Evolutionary conservation across 2,113 vertebrate species (phyloP).

Genomic region (Chinchilla lanigera): DNA sequence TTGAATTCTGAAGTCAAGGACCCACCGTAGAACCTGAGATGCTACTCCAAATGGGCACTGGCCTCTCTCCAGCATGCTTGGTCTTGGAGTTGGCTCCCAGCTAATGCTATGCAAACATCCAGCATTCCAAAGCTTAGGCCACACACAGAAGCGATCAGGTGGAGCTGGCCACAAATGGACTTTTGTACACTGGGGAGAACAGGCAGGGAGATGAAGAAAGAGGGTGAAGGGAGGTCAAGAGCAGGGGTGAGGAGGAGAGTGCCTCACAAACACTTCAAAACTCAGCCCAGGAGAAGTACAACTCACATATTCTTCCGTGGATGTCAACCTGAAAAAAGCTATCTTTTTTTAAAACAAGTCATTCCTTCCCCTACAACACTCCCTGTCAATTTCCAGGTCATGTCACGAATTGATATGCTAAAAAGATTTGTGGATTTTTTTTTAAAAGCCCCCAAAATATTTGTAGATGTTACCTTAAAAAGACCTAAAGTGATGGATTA

Average conservation of each 20-base stretch:
- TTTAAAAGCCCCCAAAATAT: background rate
- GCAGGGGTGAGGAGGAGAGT: background rate
- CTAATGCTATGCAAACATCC: background rate
- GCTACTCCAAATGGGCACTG: background rate
- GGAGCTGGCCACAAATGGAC: background rate
- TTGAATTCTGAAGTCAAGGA: background rate
- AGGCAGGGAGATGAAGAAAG: background rate
- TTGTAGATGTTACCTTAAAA: slow-evolving; percentile 38
- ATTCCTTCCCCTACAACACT: background rate
- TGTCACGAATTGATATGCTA: background rate
- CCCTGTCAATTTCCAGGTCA: background rate
- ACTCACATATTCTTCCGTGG: background rate
- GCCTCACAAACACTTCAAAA: background rate
- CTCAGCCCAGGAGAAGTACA: background rate
- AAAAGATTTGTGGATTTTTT: background rate
- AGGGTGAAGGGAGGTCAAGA: background rate
- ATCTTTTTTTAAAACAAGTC: background rate
- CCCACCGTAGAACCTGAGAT: slow-evolving; percentile 4
- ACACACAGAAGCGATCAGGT: slow-evolving; percentile 21
- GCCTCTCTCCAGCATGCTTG: background rate
- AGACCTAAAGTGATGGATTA: background rate
- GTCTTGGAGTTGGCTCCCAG: slow-evolving; percentile 37
- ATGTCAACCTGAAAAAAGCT: background rate
- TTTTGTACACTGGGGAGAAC: slow-evolving; percentile 4
- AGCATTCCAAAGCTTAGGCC: slow-evolving; percentile 8